Evolutionary conservation across 1,140 invertebrate genomes (phyloP).

Genomic region (Drosophila baimaii): DNA sequence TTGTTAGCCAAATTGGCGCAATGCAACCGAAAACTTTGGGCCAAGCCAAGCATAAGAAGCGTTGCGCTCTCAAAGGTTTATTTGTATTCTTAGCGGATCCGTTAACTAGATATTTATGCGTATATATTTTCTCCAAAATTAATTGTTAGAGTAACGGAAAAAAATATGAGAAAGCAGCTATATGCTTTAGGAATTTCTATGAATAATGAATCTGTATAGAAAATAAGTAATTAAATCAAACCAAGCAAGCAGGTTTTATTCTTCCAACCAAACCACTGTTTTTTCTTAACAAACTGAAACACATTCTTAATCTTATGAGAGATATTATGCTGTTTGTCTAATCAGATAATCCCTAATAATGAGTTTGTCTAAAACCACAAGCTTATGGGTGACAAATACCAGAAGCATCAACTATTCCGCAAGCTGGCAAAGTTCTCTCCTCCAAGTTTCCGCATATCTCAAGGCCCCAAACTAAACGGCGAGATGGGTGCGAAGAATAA

Average conservation of each 20-base stretch:
- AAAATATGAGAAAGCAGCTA: slow-evolving; percentile 3
- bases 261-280: too few species aligned
- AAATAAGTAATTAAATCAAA: neutral
- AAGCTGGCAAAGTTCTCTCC: neutral
- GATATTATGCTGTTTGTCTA: neutral
- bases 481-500: slow-evolving; percentile 13
- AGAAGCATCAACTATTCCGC: slow-evolving; percentile 5
- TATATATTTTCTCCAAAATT: slow-evolving; percentile 38
- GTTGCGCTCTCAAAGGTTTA: slow-evolving; percentile 32
- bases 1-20: slow-evolving; percentile 72
- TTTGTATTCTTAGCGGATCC: neutral
- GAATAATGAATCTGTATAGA: neutral
- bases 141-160: slow-evolving; percentile 24
- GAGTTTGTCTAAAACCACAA: neutral
- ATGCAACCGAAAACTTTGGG: slow-evolving; percentile 57
- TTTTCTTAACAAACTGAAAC: neutral
- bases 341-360: neutral
- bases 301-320: neutral
- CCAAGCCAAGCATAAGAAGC: slow-evolving; percentile 57
- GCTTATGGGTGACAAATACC: slow-evolving; percentile 1
- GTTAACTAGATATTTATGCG: slow-evolving; percentile 40
- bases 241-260: neutral
- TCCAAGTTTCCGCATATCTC: slow-evolving; percentile 25
- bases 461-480: slow-evolving; percentile 9
- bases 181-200: neutral